Conservation (phyloP, 1,140 invertebrate genomes). For the Drosophila burlai region DNA sequence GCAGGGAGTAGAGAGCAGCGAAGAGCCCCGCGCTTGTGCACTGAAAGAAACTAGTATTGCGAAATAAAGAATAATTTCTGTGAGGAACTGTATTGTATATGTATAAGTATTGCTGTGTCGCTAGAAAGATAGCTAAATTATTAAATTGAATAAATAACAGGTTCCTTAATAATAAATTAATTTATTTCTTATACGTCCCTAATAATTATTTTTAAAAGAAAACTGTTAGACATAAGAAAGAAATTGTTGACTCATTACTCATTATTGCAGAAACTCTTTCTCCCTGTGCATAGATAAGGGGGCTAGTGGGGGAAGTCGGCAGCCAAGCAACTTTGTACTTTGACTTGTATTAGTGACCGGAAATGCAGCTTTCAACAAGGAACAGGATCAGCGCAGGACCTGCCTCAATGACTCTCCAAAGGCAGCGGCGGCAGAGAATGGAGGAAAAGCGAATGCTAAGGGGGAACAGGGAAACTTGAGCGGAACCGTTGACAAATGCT, state of each 20-base stretch:
- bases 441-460: not conserved
- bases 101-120: too few species aligned
- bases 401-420: constrained; percentile 75
- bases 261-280: not conserved
- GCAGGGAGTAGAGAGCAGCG: constrained; percentile 56
- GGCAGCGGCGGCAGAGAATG: constrained; percentile 21
- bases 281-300: constrained; percentile 15
- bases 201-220: too few species aligned
- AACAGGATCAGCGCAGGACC: constrained; percentile 57
- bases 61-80: too few species aligned
- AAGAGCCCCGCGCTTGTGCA: not conserved
- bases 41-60: not conserved
- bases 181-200: not conserved
- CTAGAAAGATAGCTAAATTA: too few species aligned
- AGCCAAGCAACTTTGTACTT: constrained; percentile 75
- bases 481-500: constrained; percentile 71
- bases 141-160: too few species aligned
- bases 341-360: constrained; percentile 83
- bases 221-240: not conserved
- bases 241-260: not conserved
- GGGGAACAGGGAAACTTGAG: constrained; percentile 1
- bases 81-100: too few species aligned
- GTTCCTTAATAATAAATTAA: not conserved
- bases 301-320: constrained; percentile 45
- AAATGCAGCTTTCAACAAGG: constrained; percentile 72